These are phyloP conservation scores for Arizona elegans DNA, from an alignment of 2,113 vertebrate species.

Conservation along the genomic window DNA sequence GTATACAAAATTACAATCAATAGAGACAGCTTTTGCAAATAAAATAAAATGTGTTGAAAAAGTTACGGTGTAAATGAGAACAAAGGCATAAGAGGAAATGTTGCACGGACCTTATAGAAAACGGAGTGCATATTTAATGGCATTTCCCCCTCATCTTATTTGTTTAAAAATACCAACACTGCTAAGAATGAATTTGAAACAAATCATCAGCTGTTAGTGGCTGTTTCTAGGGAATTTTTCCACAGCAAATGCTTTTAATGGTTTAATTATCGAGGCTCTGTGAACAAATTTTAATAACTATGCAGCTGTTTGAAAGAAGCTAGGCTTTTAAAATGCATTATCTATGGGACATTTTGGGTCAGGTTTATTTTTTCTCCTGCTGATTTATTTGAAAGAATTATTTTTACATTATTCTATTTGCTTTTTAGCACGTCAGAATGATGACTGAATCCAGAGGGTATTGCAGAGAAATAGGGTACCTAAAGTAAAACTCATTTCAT, in stretches of 20 bases:
- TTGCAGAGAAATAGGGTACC: background rate
- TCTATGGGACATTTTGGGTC: background rate
- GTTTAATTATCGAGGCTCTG: conserved; percentile 33
- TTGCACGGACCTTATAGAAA: background rate
- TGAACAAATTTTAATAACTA: conserved; percentile 34
- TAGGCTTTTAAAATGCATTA: conserved; percentile 6
- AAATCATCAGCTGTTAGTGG: conserved; percentile 31
- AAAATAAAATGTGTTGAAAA: background rate
- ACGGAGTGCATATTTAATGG: background rate
- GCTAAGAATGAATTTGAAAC: conserved; percentile 22
- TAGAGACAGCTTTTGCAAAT: background rate
- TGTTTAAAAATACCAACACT: background rate
- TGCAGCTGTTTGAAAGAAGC: conserved; percentile 35
- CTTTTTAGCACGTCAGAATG: background rate
- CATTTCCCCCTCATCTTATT: rapidly evolving
- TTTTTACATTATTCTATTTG: conserved; percentile 6
- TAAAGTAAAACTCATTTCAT: background rate
- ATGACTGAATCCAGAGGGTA: background rate
- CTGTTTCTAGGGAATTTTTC: conserved; percentile 26
- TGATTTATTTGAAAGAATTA: background rate
- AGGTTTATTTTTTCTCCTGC: background rate
- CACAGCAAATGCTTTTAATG: conserved; percentile 24
- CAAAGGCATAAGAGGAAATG: conserved; percentile 1
- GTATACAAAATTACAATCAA: background rate
- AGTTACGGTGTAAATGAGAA: background rate